Base-by-base conservation (phyloP, 2,113 vertebrate species). In the Sinosuthora webbiana region DNA sequence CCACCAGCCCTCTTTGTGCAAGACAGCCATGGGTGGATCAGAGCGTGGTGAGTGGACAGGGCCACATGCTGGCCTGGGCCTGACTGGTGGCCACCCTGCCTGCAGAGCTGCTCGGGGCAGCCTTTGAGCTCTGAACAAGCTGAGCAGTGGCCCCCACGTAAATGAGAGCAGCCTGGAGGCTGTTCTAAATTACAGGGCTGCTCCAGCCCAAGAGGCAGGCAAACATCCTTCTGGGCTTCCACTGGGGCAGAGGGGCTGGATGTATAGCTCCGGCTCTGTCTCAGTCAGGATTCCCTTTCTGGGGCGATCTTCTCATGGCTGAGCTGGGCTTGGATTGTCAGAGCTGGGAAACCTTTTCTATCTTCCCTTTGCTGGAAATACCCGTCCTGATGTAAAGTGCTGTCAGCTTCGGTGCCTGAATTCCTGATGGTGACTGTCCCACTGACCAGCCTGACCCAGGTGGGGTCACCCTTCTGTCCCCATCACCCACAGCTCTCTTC, bases 121-220 rank as follows among this genome's bases (percentile, higher is more conserved):
- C 64, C 90, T 95, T 97, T 94, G 93, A 91, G 93, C 92, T 96
- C 53, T 94, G 88, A 64, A 69, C 0, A 12, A 87, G 83, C 81
- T 80, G 59, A 64, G 75, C 59, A 2, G 83, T n/a, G 82, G 87
- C 95, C 92, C 74, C 78, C 70, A 45, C 5, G 0, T 81, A 93
- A 94, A 95, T 93, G 88, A 95, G 89, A 83, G 91, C 84, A 95
- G 91, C 89, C 82, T 93, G 90, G 75, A 83, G 92, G 33, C 75
- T 92, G 87, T 91, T 95, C 27, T 19, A 15, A 94, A 92, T 95
- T 92, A 94, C 45, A n/a, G 11, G 52, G 22, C 10, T 47, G 68
- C 83, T 81, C 21, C 18, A 65, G 93, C 95, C 87, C 79, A 92
- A 93, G 85, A 73, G 90, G 87, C 91, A 97, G 88, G 55, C 87